phyloP scores from a whole-genome alignment of 1,140 invertebrate genomes.

The Drosophila nigrodunni region DNA sequence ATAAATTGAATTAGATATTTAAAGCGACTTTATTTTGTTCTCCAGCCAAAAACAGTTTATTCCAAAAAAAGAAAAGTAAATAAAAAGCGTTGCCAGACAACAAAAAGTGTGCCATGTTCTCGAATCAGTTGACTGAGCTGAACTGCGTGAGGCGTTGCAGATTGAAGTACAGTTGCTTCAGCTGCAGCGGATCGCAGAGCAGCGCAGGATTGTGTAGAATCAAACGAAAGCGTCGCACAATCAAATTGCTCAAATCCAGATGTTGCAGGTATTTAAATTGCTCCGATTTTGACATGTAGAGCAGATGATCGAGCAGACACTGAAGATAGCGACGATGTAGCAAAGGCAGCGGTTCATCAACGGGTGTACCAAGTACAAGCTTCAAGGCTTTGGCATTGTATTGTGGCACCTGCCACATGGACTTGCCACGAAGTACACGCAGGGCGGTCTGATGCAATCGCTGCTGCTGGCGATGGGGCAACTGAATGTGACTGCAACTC shows the following conservation, averaged over 20 bases:
- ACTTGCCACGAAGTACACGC: background rate
- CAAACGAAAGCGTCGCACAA: background rate
- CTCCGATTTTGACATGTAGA: background rate
- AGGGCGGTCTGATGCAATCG: background rate
- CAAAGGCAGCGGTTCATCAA: background rate
- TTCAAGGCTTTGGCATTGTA: background rate
- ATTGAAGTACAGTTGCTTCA: slow-evolving; percentile 8
- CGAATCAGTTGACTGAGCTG: too few species aligned
- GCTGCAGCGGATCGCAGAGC: background rate
- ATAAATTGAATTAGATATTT: too few species aligned
- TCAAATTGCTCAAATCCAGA: background rate
- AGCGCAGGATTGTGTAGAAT: slow-evolving; percentile 12
- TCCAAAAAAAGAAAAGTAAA: too few species aligned
- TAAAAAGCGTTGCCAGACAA: too few species aligned
- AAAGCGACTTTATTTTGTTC: too few species aligned
- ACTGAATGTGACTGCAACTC: background rate
- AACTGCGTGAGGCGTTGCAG: background rate
- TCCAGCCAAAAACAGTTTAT: too few species aligned
- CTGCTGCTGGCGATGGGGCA: background rate
- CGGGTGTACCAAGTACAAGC: background rate
- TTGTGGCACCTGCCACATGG: background rate
- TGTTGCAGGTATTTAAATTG: background rate
- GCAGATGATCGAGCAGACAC: slow-evolving; percentile 19
- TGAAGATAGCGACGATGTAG: slow-evolving; percentile 4
- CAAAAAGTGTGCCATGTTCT: too few species aligned